Conservation (phyloP, 2,888 invertebrate species). For the Lasioglossum oenotherae region DNA sequence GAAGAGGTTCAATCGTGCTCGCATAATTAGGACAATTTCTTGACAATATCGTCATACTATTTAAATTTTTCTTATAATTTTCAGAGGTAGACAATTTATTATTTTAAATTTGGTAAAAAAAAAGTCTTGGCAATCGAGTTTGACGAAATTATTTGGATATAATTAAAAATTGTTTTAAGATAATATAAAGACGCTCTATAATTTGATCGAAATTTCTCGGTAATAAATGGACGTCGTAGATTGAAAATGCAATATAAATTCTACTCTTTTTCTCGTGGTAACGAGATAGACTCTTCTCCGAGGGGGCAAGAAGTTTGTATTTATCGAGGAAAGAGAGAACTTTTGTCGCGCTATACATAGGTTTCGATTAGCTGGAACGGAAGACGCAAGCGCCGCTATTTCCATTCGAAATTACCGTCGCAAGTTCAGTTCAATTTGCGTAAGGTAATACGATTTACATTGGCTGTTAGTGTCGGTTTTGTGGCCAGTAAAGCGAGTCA, state of each 20-base stretch:
- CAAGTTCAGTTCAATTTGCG: constrained; percentile 37
- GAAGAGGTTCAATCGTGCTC: background rate
- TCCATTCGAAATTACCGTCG: constrained; percentile 52
- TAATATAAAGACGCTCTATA: background rate
- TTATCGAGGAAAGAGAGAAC: background rate
- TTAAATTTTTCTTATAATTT: background rate
- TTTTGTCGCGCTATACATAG: background rate
- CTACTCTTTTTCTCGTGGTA: background rate
- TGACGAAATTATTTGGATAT: background rate
- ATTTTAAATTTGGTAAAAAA: too few species aligned
- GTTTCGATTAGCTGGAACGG: background rate
- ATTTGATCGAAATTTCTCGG: background rate
- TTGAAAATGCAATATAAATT: background rate
- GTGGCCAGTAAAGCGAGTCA: constrained; percentile 40
- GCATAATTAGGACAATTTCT: background rate
- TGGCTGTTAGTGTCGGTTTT: constrained; percentile 41
- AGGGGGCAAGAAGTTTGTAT: background rate
- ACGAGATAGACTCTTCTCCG: background rate
- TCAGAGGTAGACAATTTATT: background rate
- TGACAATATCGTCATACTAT: background rate
- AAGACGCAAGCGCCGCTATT: constrained; percentile 44
- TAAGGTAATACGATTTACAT: constrained; percentile 30
- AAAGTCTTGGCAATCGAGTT: background rate
- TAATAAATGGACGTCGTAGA: background rate
- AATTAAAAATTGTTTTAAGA: too few species aligned